These are phyloP conservation scores for Archivesica marissinica DNA, from an alignment of 1,140 invertebrate genomes.

Conservation along the genomic window DNA sequence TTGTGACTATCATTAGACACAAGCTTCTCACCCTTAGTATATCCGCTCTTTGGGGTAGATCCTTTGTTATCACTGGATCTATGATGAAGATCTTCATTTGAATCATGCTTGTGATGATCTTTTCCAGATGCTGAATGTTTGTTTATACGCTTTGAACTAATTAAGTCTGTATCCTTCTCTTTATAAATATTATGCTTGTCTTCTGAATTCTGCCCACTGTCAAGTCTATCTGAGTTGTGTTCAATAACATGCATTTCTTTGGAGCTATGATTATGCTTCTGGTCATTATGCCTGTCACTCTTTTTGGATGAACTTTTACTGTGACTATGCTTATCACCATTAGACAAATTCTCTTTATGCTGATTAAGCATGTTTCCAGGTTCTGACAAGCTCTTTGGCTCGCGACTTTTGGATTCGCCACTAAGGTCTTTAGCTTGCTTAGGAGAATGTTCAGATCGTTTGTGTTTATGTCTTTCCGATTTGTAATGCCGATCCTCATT, in stretches of 20 bases:
- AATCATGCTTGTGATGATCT: neutral
- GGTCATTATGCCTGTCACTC: slow-evolving; percentile 1
- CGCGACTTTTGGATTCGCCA: neutral
- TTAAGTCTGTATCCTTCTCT: neutral
- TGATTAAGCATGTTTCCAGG: neutral
- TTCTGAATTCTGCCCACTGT: neutral
- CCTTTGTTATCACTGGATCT: neutral
- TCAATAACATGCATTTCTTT: neutral
- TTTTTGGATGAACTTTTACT: neutral
- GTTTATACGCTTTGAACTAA: neutral
- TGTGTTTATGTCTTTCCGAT: neutral
- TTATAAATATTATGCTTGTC: neutral
- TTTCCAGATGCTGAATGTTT: slow-evolving; percentile 1
- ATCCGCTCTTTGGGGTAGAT: neutral
- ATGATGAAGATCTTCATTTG: slow-evolving; percentile 19
- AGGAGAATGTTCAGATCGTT: too few relatives aligned
- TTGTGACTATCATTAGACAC: neutral
- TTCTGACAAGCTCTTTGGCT: neutral
- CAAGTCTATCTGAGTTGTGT: neutral
- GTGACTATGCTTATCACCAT: neutral
- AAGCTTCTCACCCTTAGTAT: neutral
- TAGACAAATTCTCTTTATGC: neutral
- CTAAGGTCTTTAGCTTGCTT: neutral
- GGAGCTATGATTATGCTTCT: slow-evolving; percentile 14
- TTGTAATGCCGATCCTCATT: neutral